Base-by-base conservation (phyloP, 1,140 invertebrate genomes). In the Zaprionus camerounensis region DNA sequence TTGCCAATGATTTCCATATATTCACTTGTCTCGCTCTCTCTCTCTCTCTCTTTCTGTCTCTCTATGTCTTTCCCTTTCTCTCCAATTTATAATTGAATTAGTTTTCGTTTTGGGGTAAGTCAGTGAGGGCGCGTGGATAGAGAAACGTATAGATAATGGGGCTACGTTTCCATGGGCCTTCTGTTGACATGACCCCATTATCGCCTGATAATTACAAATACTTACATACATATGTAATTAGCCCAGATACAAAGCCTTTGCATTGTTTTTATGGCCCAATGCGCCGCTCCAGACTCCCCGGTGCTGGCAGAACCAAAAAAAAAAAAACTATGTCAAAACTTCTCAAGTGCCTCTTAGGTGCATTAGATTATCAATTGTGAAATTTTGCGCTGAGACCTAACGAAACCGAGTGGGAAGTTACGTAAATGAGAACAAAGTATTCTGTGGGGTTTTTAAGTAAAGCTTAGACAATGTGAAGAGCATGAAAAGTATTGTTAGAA, bases 111-210 rank as follows among this genome's bases (percentile, higher is more conserved):
- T 44, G 46, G 41, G 38, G 5, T 22, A 36, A 36, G 13, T 46
- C 44, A 53, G 28, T 38, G 41, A 53, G 51, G 34, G 20, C 17
- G 46, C 26, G 17, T 34, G 26, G 17, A 36, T 41, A 26, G 28
- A 17, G 58, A 70, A 73, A 38, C 67, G 63, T 62, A 68, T 62
- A 63, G 73, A 76, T 71, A 77, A 80, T 76, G 53, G 56, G 46
- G 28, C 49, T 68, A 69, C 59, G 61, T 34, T 58, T 24, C 44
- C 53, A 71, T 76, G 59, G 69, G 59, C 64, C 72, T 78, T 70
- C 71, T 73, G 83, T 81, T 87, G 83, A 87, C 86, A 77, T 85
- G 81, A 82, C 81, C 81, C 71, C 79, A 78, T 82, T 82, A 82
- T 91, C 70, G 68, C 77, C 80, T 86, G 77, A 82, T 86, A 87